phyloP scores from a whole-genome alignment of 2,888 invertebrate species.

The Agrochola circellaris region DNA sequence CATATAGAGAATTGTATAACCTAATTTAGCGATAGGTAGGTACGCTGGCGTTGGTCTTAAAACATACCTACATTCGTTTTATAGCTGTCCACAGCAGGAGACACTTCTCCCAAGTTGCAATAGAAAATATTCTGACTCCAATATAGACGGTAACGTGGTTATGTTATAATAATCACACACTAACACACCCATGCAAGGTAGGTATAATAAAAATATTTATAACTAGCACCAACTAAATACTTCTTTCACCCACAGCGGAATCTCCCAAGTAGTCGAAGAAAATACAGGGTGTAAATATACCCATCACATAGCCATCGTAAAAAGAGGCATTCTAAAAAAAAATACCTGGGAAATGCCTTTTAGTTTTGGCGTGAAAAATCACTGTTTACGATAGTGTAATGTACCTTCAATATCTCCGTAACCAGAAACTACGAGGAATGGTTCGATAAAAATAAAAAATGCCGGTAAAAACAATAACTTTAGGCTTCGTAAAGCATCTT shows the following conservation, averaged over 20 bases:
- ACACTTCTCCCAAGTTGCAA: slow-evolving; percentile 28
- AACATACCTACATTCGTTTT: not conserved
- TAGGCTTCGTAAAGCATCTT: not conserved
- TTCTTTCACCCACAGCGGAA: not conserved
- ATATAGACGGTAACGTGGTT: not conserved
- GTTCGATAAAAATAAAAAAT: no score
- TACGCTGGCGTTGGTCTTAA: not conserved
- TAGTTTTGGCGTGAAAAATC: no score
- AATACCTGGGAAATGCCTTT: not conserved
- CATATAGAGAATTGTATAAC: not conserved
- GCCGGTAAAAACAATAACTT: no score
- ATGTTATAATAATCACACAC: not conserved
- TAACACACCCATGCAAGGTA: not conserved
- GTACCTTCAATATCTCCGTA: not conserved
- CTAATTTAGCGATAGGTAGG: not conserved
- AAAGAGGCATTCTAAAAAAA: no score
- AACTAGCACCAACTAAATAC: not conserved
- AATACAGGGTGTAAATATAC: not conserved
- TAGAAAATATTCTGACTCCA: not conserved
- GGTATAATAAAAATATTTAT: not conserved
- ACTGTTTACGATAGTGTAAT: not conserved
- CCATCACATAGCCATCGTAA: not conserved
- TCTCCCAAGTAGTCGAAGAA: slow-evolving; percentile 26
- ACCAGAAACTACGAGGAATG: no score
- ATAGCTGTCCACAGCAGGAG: slow-evolving; percentile 16